Conservation (phyloP, 2,113 vertebrate genomes). For the Columba livia region DNA sequence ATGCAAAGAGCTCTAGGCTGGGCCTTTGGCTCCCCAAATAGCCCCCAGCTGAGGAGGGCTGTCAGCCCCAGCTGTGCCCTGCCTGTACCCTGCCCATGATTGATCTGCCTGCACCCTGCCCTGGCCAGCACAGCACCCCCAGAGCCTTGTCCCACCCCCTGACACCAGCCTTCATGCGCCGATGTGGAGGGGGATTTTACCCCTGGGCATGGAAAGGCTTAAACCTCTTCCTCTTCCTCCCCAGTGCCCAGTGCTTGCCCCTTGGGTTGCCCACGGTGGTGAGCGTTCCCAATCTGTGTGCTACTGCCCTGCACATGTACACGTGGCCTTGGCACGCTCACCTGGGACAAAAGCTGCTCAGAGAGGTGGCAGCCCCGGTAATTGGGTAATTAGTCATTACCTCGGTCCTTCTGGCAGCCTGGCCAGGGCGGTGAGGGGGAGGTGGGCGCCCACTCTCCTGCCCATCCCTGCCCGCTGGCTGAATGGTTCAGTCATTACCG, state of each 20-base stretch:
- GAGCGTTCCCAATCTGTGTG: not conserved
- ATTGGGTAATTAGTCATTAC: not conserved
- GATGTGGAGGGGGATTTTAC: too few relatives aligned
- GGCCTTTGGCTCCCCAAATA: not conserved
- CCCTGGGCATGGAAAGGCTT: not conserved
- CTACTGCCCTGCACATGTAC: not conserved
- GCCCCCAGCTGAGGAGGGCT: not conserved
- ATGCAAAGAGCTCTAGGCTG: fast-evolving
- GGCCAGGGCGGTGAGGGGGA: not conserved
- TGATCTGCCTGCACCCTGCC: too few relatives aligned
- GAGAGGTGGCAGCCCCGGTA: not conserved
- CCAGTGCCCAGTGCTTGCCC: not conserved
- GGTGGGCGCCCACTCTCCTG: fast-evolving
- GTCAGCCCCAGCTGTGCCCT: not conserved
- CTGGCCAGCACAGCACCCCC: fast-evolving
- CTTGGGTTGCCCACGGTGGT: not conserved
- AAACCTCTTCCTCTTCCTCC: not conserved
- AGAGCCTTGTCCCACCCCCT: not conserved
- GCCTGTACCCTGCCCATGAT: not conserved
- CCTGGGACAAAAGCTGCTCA: not conserved
- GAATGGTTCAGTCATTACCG: not conserved
- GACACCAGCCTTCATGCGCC: too few relatives aligned
- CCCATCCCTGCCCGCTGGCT: not conserved
- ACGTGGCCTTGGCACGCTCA: fast-evolving
- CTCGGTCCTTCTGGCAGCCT: too few relatives aligned